Evolutionary conservation across 2,888 invertebrate genomes (phyloP), one percentile per base, ranked within the genome.

Genomic region (Zygothrica quintamaculata): DNA sequence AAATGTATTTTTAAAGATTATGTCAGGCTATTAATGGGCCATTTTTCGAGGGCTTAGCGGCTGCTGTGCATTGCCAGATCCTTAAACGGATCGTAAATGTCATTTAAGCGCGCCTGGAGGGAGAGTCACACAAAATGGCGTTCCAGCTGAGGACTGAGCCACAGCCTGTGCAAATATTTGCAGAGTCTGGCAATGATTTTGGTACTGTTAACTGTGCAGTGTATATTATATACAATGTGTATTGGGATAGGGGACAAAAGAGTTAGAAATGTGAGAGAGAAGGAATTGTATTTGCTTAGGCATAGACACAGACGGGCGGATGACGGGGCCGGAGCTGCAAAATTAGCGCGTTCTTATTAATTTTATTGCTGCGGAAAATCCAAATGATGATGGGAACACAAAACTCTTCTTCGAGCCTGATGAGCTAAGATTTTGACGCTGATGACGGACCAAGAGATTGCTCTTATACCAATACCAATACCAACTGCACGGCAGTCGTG

Each of bases 311-410:
- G 51, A 15, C 33, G 29, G 40, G 33, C 36, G 11, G 37, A 12
- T 33, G 33, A 37, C 65, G 46, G 46, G 53, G 67, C 67, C 74
- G 53, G 43, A 47, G 66, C 75, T 58, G 78, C 74, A 77, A 89
- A 90, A 88, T 90, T 90, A 90, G 90, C 89, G 88, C 86, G 86
- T 86, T 88, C 86, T 87, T 89, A 89, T 88, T 90, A 90, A 89
- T 90, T 90, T 90, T 90, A 90, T 90, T 88, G 78, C 88, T 72
- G 79, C 77, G 86, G 79, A 67, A 86, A 86, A 72, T 72, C 81
- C 81, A 71, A 75, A 70, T 65, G 80, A 80, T 84, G 77, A 79
- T 84, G 77, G 77, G 84, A 69, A 59, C 34, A 33, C 31, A 56
- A 37, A n/a, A 31, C 55, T 42, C 60, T 59, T 51, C 57, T 50